Percentiles rank a stretch among this genome's conserved stretches.
Conservation (phyloP, 1,140 invertebrate species). For the Telenomus remus region DNA sequence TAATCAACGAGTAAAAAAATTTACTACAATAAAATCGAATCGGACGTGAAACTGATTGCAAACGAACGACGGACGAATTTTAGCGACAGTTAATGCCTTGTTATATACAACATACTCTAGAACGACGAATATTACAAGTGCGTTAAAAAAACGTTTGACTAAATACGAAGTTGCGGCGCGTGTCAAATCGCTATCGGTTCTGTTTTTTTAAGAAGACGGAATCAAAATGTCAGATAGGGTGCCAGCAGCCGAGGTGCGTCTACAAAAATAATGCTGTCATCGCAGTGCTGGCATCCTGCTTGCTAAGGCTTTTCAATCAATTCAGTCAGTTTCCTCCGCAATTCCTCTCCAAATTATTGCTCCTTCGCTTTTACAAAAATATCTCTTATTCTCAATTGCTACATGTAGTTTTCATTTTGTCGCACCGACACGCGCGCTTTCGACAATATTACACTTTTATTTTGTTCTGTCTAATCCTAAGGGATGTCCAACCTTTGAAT, state of each 20-base stretch:
- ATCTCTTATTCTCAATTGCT: conserved; percentile 53
- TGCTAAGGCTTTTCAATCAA: conserved; percentile 44
- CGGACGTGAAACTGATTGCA: too few species aligned
- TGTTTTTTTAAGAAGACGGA: conserved; percentile 26
- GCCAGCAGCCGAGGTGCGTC: conserved; percentile 20
- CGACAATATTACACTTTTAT: conserved; percentile 1
- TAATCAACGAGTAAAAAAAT: conserved; percentile 6
- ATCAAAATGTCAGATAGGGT: conserved; percentile 52
- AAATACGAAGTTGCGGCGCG: conserved; percentile 54
- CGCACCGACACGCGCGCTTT: conserved; percentile 23
- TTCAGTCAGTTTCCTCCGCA: conserved; percentile 32
- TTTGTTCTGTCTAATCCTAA: conserved; percentile 9
- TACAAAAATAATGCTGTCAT: conserved; percentile 64
- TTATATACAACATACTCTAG: conserved; percentile 20
- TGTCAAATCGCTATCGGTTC: conserved; percentile 10
- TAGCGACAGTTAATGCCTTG: conserved; percentile 20
- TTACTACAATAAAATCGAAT: too few species aligned
- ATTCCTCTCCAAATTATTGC: conserved; percentile 58
- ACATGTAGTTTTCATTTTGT: conserved; percentile 14
- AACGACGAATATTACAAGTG: conserved; percentile 37
- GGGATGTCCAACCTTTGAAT: conserved; percentile 7
- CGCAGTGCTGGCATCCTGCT: conserved; percentile 6
- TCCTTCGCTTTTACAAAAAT: conserved; percentile 67
- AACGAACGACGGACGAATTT: conserved; percentile 6
- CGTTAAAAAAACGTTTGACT: conserved; percentile 31